Base-by-base conservation (phyloP, 2,888 invertebrate species). In the Mimachlamys varia region DNA sequence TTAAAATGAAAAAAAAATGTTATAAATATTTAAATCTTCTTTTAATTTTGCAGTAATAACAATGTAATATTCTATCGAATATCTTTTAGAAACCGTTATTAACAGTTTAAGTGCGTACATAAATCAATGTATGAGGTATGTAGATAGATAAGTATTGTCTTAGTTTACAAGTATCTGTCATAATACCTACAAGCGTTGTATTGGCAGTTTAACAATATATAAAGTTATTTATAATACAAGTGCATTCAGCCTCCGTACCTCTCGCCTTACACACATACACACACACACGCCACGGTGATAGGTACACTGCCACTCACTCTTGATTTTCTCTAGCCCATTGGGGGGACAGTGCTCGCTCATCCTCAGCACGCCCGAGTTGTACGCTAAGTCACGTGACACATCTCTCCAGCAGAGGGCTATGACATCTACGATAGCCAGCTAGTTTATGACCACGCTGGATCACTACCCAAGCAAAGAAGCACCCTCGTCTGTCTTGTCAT, bases 281-380 rank as follows among this genome's bases (percentile, higher is more conserved):
- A 76, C 76, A 76, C 27, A 76, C 76, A 76, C 33, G 27, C 44
- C 7, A 4, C 76, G 33, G 27, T 15, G 27, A 76, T 76, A 76
- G 76, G 76, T 76, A 76, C 76, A 33, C 76, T 12, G 7, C 76
- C 27, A 12, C 76, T 76, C 76, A 76, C 76, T 76, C 33, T 33
- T 76, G 76, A 76, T 76, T 76, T 76, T 76, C 76, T 33, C 33
- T 76, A 22, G 76, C 76, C 76, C 33, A 76, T 76, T 27, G 76
- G 76, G 76, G 76, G 76, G 76, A 76, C 76, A 76, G 76, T 76
- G 76, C 13, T 76, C 76, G 76, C 76, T 76, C 76, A 76, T 76
- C 76, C 76, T 76, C 76, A 76, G 76, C 76, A 76, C 76, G 76
- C 76, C n/a, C 33, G 76, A 76, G 76, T 76, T 22, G 76, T 76